These are phyloP conservation scores for Atherinosoma microstoma DNA, from an alignment of 2,797 vertebrate species.

Conservation along the genomic window DNA sequence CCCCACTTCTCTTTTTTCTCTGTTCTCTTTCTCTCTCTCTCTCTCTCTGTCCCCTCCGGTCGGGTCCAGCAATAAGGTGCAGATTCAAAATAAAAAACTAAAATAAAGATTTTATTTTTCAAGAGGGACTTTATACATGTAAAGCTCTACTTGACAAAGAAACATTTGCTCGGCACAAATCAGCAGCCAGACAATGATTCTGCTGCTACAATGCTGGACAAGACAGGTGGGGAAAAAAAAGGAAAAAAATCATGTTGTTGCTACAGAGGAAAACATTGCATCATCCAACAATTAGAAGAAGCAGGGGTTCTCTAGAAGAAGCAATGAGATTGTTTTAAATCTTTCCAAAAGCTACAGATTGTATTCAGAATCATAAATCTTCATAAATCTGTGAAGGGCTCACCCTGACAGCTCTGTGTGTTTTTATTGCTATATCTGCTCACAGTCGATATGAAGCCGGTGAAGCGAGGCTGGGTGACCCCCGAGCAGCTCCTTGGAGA, in stretches of 20 bases:
- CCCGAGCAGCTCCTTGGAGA: conserved; percentile 56
- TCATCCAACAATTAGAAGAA: not conserved
- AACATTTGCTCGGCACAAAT: too few species aligned
- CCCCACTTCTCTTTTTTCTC: too few species aligned
- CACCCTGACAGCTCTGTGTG: conserved; percentile 35
- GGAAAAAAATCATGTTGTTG: not conserved
- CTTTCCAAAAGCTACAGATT: not conserved
- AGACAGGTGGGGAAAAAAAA: too few species aligned
- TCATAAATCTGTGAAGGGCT: conserved; percentile 10
- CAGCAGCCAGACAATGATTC: too few species aligned
- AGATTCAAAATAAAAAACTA: too few species aligned
- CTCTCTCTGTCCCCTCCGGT: too few species aligned
- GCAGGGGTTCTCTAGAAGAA: not conserved
- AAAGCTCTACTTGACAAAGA: too few species aligned
- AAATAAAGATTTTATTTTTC: too few species aligned
- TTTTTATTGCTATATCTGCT: conserved; percentile 42
- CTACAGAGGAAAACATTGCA: not conserved
- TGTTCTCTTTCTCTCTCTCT: too few species aligned
- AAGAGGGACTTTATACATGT: too few species aligned
- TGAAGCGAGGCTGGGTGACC: conserved; percentile 62
- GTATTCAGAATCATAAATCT: conserved; percentile 26
- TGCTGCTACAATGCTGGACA: too few species aligned
- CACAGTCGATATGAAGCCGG: conserved; percentile 44
- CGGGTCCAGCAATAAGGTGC: too few species aligned
- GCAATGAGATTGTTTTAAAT: not conserved